These are phyloP conservation scores for Oscheius sp. DNA, from an alignment of 1,140 invertebrate genomes.

Conservation along the genomic window DNA sequence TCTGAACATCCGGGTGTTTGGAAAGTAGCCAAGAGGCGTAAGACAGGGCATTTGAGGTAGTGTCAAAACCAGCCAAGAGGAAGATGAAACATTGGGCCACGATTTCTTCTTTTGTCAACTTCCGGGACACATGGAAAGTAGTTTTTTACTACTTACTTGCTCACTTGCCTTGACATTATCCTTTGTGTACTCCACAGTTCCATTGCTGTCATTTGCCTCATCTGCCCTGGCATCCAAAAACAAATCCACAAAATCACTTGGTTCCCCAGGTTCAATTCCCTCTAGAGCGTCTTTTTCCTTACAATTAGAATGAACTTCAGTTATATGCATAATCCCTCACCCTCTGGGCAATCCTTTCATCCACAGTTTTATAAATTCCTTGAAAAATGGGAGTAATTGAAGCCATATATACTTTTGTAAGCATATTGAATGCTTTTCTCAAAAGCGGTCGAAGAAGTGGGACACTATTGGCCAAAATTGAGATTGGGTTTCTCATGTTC, in stretches of 20 bases:
- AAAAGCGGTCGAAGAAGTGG: too few species aligned
- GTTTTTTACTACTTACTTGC: not conserved
- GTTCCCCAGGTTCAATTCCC: conserved; percentile 21
- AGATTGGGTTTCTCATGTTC: not conserved
- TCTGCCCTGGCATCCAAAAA: conserved; percentile 19
- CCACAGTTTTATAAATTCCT: not conserved
- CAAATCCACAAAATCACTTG: conserved; percentile 28
- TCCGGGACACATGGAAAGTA: conserved; percentile 4
- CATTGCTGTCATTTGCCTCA: not conserved
- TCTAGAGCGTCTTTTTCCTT: not conserved
- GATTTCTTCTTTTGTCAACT: conserved; percentile 12
- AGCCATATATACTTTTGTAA: too few species aligned
- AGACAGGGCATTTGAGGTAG: conserved; percentile 61
- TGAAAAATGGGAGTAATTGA: conserved; percentile 13
- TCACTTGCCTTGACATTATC: not conserved
- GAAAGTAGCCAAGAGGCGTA: conserved; percentile 62
- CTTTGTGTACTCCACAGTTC: not conserved
- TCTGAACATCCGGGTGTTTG: conserved; percentile 62
- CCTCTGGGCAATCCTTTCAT: not conserved
- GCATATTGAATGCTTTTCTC: too few species aligned
- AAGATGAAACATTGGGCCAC: conserved; percentile 52
- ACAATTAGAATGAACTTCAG: not conserved
- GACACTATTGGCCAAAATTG: not conserved
- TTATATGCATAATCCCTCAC: not conserved
- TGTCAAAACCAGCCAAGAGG: conserved; percentile 64